A percentile compares a stretch with the other conserved stretches of the same genome.
These are phyloP conservation scores for Actinia tenebrosa DNA, from an alignment of 64 coral and sea anemone species.

Conservation along the genomic window DNA sequence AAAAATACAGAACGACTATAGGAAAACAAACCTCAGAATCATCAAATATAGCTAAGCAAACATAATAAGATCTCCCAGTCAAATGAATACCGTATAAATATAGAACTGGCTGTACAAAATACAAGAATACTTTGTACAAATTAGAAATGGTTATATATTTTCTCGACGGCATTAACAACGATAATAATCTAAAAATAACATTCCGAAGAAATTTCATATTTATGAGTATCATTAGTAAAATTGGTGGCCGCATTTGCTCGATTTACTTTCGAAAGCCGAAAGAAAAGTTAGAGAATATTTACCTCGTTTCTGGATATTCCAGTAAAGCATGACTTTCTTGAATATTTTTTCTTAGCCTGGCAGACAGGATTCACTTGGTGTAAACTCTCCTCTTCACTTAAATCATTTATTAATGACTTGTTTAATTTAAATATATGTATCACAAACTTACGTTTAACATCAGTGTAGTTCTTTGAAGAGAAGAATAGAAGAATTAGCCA, in stretches of 20 bases:
- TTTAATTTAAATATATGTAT: slow-evolving; percentile 10
- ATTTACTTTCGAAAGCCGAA: neutral
- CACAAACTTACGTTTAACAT: neutral
- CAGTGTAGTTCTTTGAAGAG: neutral
- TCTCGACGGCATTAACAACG: neutral
- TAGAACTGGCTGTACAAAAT: neutral
- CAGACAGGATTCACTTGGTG: neutral
- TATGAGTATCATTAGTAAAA: neutral
- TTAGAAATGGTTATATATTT: neutral
- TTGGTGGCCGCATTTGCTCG: neutral
- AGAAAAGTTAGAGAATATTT: too few relatives aligned
- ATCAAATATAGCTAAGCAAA: neutral
- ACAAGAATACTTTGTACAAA: neutral
- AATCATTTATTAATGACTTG: slow-evolving; percentile 2
- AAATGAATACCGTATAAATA: neutral
- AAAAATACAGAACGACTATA: neutral
- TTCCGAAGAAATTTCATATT: neutral
- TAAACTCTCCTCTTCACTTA: neutral
- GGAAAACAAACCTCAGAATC: neutral
- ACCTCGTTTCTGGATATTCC: too few relatives aligned
- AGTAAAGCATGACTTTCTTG: too few relatives aligned
- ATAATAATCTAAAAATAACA: neutral
- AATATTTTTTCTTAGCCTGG: neutral
- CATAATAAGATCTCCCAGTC: neutral
- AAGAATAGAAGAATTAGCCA: neutral